These are phyloP conservation scores for Caerostris darwini DNA, from an alignment of 1,140 invertebrate genomes.

Conservation along the genomic window DNA sequence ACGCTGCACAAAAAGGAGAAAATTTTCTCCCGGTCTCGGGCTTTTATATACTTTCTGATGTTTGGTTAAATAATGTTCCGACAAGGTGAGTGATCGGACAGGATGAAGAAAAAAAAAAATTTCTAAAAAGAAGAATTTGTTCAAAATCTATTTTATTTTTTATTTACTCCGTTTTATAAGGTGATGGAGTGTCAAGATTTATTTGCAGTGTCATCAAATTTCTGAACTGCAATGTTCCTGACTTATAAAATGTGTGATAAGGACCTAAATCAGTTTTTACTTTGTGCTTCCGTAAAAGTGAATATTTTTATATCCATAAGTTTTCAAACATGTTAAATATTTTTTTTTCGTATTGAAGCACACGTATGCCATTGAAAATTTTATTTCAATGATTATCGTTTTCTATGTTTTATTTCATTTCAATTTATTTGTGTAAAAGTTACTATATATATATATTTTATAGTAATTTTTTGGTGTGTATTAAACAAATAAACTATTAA, in stretches of 20 bases:
- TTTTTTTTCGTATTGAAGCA: too few relatives aligned
- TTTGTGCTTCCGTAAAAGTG: background rate
- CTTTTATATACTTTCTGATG: slow-evolving; percentile 66
- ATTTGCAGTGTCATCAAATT: slow-evolving; percentile 66
- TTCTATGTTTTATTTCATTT: too few relatives aligned
- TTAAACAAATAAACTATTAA: too few relatives aligned
- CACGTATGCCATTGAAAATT: too few relatives aligned
- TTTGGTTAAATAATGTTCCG: slow-evolving; percentile 76
- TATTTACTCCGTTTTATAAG: slow-evolving; percentile 45
- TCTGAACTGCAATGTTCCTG: slow-evolving; percentile 7
- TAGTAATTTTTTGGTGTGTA: too few relatives aligned
- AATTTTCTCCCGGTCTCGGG: slow-evolving; percentile 43
- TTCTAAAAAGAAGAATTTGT: slow-evolving; percentile 39
- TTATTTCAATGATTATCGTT: too few relatives aligned
- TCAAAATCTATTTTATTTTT: slow-evolving; percentile 35
- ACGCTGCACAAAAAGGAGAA: slow-evolving; percentile 38
- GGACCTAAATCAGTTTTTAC: background rate
- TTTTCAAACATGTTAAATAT: background rate
- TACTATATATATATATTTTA: too few relatives aligned
- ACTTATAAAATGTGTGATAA: background rate
- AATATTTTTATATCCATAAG: background rate
- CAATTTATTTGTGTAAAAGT: too few relatives aligned
- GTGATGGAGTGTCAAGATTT: slow-evolving; percentile 73
- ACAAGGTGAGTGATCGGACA: background rate
- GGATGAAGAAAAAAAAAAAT: background rate